Evolutionary conservation across 2,113 vertebrate genomes (phyloP).

Genomic region (Apistogramma diplotaenia): DNA sequence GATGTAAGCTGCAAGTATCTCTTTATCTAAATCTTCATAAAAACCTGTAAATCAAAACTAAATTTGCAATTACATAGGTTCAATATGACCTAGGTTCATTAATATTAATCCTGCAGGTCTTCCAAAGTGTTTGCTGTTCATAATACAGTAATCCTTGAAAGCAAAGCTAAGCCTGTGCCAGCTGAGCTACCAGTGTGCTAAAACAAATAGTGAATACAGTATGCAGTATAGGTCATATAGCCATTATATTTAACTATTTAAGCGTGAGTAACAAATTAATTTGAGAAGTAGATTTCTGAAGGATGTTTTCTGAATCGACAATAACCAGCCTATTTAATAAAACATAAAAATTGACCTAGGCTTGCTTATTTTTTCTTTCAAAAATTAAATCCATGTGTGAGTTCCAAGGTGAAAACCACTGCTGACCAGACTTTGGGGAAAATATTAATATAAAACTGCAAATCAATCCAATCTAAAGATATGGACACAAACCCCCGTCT

Average conservation of each 20-base stretch:
- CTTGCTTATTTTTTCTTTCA: not conserved
- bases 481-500: not conserved
- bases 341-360: not conserved
- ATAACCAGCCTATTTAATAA: not conserved
- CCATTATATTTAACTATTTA: not conserved
- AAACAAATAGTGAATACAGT: not conserved
- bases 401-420: no score
- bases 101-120: not conserved
- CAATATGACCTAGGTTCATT: not conserved
- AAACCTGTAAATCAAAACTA: no score
- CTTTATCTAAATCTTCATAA: no score
- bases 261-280: not conserved
- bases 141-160: not conserved
- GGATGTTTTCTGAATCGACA: not conserved
- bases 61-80: not conserved
- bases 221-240: not conserved
- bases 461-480: not conserved
- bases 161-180: not conserved
- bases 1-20: no score
- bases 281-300: not conserved
- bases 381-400: no score
- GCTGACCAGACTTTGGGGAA: no score
- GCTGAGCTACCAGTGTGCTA: not conserved
- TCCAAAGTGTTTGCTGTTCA: not conserved
- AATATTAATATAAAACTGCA: no score